Evolutionary conservation across 2,113 vertebrate genomes (phyloP).

Genomic region (Oncorhynchus kisutch): DNA sequence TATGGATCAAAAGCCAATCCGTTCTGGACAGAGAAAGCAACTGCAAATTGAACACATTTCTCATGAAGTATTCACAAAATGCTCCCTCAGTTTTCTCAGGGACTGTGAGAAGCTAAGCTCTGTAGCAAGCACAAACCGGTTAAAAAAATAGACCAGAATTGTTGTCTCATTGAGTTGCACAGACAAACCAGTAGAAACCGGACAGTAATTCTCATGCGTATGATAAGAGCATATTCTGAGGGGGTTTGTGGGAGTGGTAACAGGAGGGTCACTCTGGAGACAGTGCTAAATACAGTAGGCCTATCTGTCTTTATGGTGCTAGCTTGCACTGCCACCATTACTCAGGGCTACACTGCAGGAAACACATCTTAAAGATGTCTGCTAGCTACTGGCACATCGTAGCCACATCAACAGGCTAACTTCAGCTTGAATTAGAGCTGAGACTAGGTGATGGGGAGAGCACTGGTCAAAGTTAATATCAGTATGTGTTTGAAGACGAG

Average conservation of each 20-base stretch:
- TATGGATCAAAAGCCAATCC: not conserved
- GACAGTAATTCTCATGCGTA: too few relatives aligned
- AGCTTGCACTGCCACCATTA: not conserved
- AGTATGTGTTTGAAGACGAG: too few relatives aligned
- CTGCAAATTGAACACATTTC: constrained; percentile 1
- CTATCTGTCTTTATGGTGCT: too few relatives aligned
- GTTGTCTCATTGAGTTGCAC: too few relatives aligned
- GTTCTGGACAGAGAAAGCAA: constrained; percentile 1
- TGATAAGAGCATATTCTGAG: too few relatives aligned
- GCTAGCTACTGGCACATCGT: constrained; percentile 20
- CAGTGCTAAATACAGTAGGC: not conserved
- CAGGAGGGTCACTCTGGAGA: not conserved
- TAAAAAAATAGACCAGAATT: too few relatives aligned
- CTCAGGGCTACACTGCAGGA: not conserved
- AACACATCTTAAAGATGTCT: constrained; percentile 3
- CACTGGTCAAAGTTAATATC: too few relatives aligned
- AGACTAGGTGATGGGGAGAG: too few relatives aligned
- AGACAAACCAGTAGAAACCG: too few relatives aligned
- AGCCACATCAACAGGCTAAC: not conserved
- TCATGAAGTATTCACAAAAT: not conserved
- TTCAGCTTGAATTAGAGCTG: too few relatives aligned
- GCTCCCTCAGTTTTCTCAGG: not conserved
- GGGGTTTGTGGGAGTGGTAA: too few relatives aligned
- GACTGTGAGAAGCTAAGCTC: not conserved
- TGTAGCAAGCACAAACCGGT: too few relatives aligned